phyloP scores from a whole-genome alignment of 2,797 vertebrate species.

The Avahi laniger region DNA sequence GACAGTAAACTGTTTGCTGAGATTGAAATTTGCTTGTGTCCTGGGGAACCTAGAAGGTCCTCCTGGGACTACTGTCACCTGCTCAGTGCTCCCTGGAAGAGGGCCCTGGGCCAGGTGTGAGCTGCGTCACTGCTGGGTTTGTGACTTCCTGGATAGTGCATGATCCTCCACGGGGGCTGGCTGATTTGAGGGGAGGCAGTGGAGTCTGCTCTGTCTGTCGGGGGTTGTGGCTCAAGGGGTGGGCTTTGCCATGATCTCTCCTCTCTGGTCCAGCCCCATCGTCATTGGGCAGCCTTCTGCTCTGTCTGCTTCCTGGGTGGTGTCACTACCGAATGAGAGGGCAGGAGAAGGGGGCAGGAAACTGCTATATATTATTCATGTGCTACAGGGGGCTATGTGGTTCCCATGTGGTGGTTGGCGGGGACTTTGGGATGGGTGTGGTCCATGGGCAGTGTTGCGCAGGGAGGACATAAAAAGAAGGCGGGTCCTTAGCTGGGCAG shows the following conservation, averaged over 20 bases:
- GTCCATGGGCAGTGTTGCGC: background rate
- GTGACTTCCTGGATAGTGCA: background rate
- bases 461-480: background rate
- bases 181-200: background rate
- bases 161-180: background rate
- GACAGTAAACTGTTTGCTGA: background rate
- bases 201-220: background rate
- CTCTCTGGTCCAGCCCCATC: background rate
- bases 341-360: background rate
- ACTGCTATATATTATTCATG: background rate
- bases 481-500: background rate
- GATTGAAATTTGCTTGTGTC: constrained; percentile 2
- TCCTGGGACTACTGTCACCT: background rate
- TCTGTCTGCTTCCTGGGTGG: background rate
- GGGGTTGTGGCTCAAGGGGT: background rate
- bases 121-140: background rate
- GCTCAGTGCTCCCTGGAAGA: background rate
- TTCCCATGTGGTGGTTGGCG: background rate
- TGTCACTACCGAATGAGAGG: background rate
- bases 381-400: background rate
- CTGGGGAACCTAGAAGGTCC: background rate
- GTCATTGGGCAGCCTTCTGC: background rate
- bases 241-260: background rate
- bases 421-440: background rate
- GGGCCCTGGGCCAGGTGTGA: background rate